phyloP scores from a whole-genome alignment of 2,113 vertebrate genomes.

The Dipodomys merriami region DNA sequence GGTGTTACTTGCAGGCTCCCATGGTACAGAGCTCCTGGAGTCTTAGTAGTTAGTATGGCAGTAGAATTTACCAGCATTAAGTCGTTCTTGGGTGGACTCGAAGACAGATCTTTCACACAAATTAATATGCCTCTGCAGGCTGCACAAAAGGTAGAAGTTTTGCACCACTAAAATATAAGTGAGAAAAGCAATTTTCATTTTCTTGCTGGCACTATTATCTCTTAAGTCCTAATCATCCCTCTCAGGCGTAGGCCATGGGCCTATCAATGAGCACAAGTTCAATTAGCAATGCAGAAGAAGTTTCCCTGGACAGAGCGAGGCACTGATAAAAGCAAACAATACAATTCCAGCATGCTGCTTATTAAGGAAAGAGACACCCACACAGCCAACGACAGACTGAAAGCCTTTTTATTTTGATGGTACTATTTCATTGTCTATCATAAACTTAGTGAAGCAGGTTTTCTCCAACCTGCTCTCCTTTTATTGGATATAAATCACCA shows the following conservation, averaged over 20 bases:
- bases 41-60: no score
- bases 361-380: conserved; percentile 73
- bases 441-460: conserved; percentile 88
- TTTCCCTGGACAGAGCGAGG: conserved; percentile 60
- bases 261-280: conserved; percentile 70
- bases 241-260: conserved; percentile 14
- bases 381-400: conserved; percentile 61
- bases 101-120: conserved; percentile 25
- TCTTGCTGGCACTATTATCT: conserved; percentile 72
- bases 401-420: conserved; percentile 85
- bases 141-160: conserved; percentile 28
- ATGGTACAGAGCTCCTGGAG: no score
- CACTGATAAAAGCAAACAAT: conserved; percentile 74
- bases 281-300: conserved; percentile 59
- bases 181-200: conserved; percentile 70
- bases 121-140: not conserved
- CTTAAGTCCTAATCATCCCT: conserved; percentile 78
- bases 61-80: not conserved
- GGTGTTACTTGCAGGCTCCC: not conserved
- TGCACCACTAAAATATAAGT: conserved; percentile 56
- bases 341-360: not conserved
- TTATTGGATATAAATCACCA: conserved; percentile 90
- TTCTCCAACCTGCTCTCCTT: conserved; percentile 85
- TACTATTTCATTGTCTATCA: conserved; percentile 87
- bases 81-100: not conserved